Percentiles rank a stretch among this genome's conserved stretches.
These are phyloP conservation scores for Drosophila atripex DNA, from an alignment of 2,888 invertebrate species.

Conservation along the genomic window DNA sequence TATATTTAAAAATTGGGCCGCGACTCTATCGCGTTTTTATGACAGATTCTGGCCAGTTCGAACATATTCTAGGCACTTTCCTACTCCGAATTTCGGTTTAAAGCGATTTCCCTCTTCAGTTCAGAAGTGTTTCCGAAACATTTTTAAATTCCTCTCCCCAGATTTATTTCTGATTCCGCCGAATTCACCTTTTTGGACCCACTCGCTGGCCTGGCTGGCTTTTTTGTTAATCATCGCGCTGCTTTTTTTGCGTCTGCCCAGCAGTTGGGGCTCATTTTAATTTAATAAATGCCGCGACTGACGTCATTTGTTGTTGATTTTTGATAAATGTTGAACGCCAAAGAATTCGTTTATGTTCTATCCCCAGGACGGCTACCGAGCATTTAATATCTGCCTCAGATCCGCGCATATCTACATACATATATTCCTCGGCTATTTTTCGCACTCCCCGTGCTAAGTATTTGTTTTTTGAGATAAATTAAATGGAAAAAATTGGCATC, in stretches of 20 bases:
- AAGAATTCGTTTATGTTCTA: slow-evolving; percentile 36
- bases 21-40: no score
- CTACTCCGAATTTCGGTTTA: slow-evolving; percentile 4
- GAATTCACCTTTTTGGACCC: slow-evolving; percentile 41
- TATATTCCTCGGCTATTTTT: not conserved
- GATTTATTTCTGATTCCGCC: slow-evolving; percentile 19
- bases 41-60: not conserved
- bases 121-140: slow-evolving; percentile 23
- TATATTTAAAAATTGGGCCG: not conserved
- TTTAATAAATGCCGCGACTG: slow-evolving; percentile 63
- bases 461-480: slow-evolving; percentile 56
- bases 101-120: no score
- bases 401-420: slow-evolving; percentile 46
- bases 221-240: slow-evolving; percentile 40
- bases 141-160: slow-evolving; percentile 14
- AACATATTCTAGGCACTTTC: slow-evolving; percentile 3
- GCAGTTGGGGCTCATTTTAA: slow-evolving; percentile 43
- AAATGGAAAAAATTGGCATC: slow-evolving; percentile 30
- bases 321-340: slow-evolving; percentile 59
- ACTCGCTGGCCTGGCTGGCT: slow-evolving; percentile 13
- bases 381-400: slow-evolving; percentile 49
- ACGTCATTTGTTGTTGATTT: slow-evolving; percentile 69
- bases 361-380: slow-evolving; percentile 30
- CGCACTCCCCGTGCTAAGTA: slow-evolving; percentile 18
- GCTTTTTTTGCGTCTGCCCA: slow-evolving; percentile 23